Conservation (phyloP, 2,113 vertebrate species). For the Dromas ardeola region DNA sequence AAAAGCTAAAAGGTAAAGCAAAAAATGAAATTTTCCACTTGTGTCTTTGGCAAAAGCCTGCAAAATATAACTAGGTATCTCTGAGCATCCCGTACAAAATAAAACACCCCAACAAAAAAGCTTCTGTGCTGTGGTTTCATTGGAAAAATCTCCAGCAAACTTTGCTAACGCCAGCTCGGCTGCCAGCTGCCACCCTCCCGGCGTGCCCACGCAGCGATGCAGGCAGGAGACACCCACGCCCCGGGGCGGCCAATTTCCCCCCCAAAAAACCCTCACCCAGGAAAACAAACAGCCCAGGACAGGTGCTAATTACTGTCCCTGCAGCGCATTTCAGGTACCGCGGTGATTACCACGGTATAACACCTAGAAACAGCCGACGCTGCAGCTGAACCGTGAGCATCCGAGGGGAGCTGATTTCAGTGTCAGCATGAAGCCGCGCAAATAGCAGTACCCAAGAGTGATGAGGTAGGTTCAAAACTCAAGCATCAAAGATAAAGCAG, state of each 20-base stretch:
- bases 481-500: background rate
- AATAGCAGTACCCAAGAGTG: background rate
- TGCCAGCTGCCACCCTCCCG: background rate
- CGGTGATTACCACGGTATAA: accelerated
- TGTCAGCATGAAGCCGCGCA: background rate
- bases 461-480: background rate
- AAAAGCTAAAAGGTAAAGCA: background rate
- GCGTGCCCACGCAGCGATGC: accelerated
- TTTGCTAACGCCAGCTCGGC: background rate
- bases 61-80: background rate
- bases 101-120: background rate
- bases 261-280: background rate
- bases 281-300: background rate
- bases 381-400: background rate
- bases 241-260: background rate
- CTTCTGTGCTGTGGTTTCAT: background rate
- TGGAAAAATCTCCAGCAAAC: background rate
- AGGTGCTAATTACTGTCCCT: background rate
- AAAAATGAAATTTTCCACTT: background rate
- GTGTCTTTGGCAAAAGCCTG: background rate
- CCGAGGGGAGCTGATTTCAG: background rate
- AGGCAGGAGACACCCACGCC: background rate
- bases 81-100: background rate
- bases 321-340: background rate
- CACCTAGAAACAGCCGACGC: background rate